Evolutionary conservation across 2,113 vertebrate genomes (phyloP).

Genomic region (Callorhinus ursinus): DNA sequence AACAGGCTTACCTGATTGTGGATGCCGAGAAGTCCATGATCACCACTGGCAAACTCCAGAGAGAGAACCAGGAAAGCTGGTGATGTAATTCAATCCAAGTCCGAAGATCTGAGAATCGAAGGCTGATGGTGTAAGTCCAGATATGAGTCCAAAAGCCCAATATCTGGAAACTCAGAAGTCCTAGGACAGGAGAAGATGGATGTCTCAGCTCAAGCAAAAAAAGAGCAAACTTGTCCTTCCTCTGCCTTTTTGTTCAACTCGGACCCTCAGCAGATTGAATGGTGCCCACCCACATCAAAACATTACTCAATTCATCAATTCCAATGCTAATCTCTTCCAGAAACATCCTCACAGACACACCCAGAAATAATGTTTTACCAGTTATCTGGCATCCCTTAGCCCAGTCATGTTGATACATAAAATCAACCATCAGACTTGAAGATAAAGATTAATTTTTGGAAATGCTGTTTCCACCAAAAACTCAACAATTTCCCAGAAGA

Average conservation of each 20-base stretch:
- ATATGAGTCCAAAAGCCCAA: background rate
- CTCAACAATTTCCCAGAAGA: background rate
- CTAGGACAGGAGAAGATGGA: background rate
- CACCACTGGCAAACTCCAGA: background rate
- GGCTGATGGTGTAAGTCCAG: background rate
- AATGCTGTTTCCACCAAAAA: background rate
- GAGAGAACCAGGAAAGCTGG: background rate
- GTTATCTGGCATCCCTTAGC: background rate
- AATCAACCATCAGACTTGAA: background rate
- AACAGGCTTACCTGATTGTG: background rate
- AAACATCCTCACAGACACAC: background rate
- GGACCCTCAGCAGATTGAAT: background rate
- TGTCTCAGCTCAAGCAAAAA: background rate
- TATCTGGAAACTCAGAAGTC: background rate
- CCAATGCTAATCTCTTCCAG: background rate
- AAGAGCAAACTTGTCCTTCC: background rate
- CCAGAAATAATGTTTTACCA: background rate
- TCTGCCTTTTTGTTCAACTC: background rate
- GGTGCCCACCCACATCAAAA: background rate
- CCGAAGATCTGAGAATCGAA: background rate
- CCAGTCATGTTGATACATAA: background rate
- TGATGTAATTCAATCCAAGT: background rate
- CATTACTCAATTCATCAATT: background rate
- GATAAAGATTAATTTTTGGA: background rate
- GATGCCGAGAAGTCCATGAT: background rate